phyloP scores from a whole-genome alignment of 1,140 invertebrate genomes.

The Hypsibius dujardini region DNA sequence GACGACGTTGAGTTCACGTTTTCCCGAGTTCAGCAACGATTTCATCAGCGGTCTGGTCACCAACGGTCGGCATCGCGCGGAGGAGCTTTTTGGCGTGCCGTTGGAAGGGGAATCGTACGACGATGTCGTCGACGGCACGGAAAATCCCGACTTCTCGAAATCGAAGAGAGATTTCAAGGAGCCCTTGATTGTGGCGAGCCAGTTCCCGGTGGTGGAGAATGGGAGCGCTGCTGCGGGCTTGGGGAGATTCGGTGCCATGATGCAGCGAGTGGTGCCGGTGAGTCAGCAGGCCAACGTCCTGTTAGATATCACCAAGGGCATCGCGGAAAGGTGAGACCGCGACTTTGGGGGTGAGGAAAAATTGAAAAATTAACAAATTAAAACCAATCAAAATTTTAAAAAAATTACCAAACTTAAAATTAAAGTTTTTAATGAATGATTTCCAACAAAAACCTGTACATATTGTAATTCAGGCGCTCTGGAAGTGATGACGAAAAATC shows the following conservation, averaged over 20 bases:
- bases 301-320: neutral
- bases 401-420: too few relatives aligned
- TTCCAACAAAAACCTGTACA: too few relatives aligned
- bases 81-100: constrained; percentile 1
- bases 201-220: constrained; percentile 5
- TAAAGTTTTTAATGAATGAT: neutral
- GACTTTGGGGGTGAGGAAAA: too few relatives aligned
- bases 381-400: too few relatives aligned
- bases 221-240: neutral
- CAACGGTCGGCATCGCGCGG: neutral
- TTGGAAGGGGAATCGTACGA: neutral
- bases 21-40: neutral
- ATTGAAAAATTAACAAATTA: too few relatives aligned
- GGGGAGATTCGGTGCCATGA: neutral
- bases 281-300: neutral
- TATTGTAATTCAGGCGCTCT: too few relatives aligned
- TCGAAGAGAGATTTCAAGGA: too few relatives aligned
- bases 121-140: neutral
- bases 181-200: neutral
- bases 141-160: neutral
- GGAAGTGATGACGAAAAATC: too few relatives aligned
- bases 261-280: neutral
- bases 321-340: neutral
- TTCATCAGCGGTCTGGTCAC: neutral
- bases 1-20: neutral